A percentile compares a stretch with the other conserved stretches of the same genome.
phyloP scores from a whole-genome alignment of 2,113 vertebrate genomes.

The Hypocryptadius cinnamomeus region DNA sequence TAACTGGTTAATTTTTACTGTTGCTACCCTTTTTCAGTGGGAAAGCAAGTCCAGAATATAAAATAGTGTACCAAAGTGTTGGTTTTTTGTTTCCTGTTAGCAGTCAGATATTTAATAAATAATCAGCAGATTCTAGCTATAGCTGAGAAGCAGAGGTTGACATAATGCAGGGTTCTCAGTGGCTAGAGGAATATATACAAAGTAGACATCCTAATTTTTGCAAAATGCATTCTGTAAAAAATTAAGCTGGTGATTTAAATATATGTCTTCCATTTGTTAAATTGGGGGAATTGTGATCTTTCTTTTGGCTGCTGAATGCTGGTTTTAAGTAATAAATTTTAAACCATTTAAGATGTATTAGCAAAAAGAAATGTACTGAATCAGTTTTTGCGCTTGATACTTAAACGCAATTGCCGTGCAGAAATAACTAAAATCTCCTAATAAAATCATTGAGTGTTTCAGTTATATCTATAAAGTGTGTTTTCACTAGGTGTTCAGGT shows the following conservation, averaged over 20 bases:
- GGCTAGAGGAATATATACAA: background rate
- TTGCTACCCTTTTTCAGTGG: background rate
- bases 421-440: background rate
- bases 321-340: background rate
- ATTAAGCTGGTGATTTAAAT: background rate
- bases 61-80: background rate
- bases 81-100: background rate
- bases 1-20: background rate
- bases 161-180: background rate
- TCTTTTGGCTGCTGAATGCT: background rate
- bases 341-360: background rate
- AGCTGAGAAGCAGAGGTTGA: background rate
- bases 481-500: accelerated
- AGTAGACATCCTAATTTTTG: background rate
- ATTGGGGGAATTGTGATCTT: background rate
- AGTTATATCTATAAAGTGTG: background rate
- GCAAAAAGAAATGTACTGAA: background rate
- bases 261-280: background rate
- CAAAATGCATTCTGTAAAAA: background rate
- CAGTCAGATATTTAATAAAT: background rate
- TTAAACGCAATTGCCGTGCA: background rate
- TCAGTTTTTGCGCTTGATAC: background rate
- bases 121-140: background rate
- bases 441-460: background rate
- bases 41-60: background rate